Base-by-base conservation (phyloP, 2,888 invertebrate genomes). In the Deilephila elpenor region DNA sequence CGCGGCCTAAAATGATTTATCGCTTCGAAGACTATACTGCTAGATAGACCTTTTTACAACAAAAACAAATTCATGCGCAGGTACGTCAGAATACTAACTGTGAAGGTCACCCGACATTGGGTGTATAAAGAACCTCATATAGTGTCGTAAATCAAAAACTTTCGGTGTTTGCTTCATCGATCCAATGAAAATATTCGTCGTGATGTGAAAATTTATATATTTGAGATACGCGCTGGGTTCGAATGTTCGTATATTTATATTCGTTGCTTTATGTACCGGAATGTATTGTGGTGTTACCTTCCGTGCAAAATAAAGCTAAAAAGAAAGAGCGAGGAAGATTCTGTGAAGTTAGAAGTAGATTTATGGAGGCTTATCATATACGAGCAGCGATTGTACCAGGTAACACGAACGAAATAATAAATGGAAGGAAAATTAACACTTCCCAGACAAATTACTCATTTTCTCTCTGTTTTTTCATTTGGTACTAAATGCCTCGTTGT, bases 91-190 rank as follows among this genome's bases (percentile, higher is more conserved):
- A 29, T 11, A 60, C 60, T 25, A 25, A 29, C 29, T 61, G 6
- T 29, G 19, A 61, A 32, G 29, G 61, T 17, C 61, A 32, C 0
- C 61, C 32, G n/a, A 61, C 62, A 62, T 8, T 62, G 34, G 34
- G 25, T 25, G 25, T 25, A n/a, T 67, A 51, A n/a, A 67, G 25
- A 56, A 56, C n/a, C 64, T 64, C 64, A 44, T 64, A 61, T 19
- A 61, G 0, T 19, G 5, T 44, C 37, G 20, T 64, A 64, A 64
- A 64, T 64, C 64, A 64, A 64, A 64, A 64, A 64, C 64, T 64
- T 64, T 64, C 8, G 34, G 11, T 62, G 37, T 37, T 44, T 64
- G 0, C 44, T 44, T 44, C 64, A n/a, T 64, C 44, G 14, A 64
- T 44, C 20, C 37, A 44, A 20, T n/a, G 20, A 20, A 44, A 44